Evolutionary conservation across 1,140 invertebrate genomes (phyloP), one percentile per base, ranked within the genome.

Genomic region (Drosophila prosaltans): DNA sequence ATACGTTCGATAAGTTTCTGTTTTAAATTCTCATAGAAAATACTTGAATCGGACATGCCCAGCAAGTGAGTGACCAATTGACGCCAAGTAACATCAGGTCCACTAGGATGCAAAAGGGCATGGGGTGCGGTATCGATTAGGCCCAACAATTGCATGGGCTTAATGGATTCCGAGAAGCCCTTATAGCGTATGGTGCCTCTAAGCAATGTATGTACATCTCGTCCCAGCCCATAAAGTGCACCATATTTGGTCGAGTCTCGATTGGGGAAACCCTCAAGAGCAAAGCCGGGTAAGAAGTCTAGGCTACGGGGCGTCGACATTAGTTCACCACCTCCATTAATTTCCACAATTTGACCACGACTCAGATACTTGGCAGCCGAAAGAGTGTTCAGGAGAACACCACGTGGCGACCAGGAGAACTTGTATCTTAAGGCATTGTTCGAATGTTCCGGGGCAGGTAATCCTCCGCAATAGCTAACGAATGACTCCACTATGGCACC

Each of bases 61-160:
- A 99, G 93, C 26, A 98, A 92, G 75, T 96, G 95, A 81, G 97
- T 98, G 36, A 99, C 95, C 32, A 99, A 94, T 89, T 97, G 95
- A 88, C 97, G 95, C 99, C 99, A 99, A 4, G 98, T 99, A 4
- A 99, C 96, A 70, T 98, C 97, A 1, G 98, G 98, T 64, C 98
- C 99, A 81, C 96, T 97, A 0, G 97, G 96, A 93, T 99, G 98
- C 2, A 99, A 93, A 80, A 95, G 94, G 0, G 98, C 96, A 93
- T 98, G 96, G 7, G 96, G 95, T 76, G 97, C 96, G 0, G 95
- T 94, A 92, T 97, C 96, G n/a, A 99, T 94, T 1, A 99, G 93
- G 1, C 98, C 98, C 41, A 99, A 93, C 57, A 96, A 93, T 86
- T 98, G 95, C 65, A 99, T 93, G 5, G 96, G 96, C 78, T 96